These are phyloP conservation scores for Champsocephalus gunnari DNA, from an alignment of 2,797 vertebrate genomes.

Conservation along the genomic window DNA sequence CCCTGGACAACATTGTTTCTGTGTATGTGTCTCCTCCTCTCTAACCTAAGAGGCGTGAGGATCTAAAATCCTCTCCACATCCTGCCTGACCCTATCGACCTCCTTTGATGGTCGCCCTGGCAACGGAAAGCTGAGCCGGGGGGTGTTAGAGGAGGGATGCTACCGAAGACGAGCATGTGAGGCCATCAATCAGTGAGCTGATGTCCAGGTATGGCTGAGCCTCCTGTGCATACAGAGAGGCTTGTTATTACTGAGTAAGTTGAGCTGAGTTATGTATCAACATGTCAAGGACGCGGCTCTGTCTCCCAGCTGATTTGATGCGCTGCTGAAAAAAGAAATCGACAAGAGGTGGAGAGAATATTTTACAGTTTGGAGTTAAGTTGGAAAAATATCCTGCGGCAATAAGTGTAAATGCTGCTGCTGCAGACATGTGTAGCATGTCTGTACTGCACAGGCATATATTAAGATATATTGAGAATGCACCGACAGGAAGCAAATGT, in stretches of 20 bases:
- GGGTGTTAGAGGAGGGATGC: constrained; percentile 28
- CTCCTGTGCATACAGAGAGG: constrained; percentile 36
- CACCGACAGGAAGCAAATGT: constrained; percentile 9
- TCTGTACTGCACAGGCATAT: constrained; percentile 6
- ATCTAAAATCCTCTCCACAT: constrained; percentile 64
- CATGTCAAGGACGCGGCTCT: constrained; percentile 42
- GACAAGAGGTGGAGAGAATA: constrained; percentile 24
- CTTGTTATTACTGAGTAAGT: constrained; percentile 39
- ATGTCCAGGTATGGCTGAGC: constrained; percentile 44
- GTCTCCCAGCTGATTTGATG: constrained; percentile 24
- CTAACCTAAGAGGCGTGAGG: constrained; percentile 50
- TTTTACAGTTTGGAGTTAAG: constrained; percentile 20
- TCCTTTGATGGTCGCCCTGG: constrained; percentile 71
- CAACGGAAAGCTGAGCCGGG: constrained; percentile 75
- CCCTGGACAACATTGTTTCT: constrained; percentile 44
- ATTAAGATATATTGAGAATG: constrained; percentile 13
- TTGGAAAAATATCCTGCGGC: constrained; percentile 47
- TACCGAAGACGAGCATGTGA: constrained; percentile 36
- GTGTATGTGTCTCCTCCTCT: constrained; percentile 44
- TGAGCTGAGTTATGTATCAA: constrained; percentile 48
- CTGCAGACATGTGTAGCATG: constrained; percentile 15
- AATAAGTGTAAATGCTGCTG: constrained; percentile 2
- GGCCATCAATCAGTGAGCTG: constrained; percentile 59
- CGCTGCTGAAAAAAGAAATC: constrained; percentile 3
- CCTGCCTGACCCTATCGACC: constrained; percentile 77